Conservation (phyloP, 2,113 vertebrate species). For the Osmerus mordax region DNA sequence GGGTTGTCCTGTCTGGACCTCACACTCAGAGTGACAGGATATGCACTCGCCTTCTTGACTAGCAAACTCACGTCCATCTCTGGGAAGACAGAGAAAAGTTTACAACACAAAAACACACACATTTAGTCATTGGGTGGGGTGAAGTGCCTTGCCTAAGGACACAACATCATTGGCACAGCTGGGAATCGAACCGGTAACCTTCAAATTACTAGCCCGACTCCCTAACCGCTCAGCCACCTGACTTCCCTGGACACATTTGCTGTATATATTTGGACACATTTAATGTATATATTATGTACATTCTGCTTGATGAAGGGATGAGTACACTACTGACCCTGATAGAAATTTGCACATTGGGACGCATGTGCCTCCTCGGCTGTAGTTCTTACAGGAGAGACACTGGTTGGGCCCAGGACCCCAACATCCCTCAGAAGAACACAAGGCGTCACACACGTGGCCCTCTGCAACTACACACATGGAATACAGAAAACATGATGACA, state of each 20-base stretch:
- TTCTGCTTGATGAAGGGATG: not conserved
- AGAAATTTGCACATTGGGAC: conserved; percentile 81
- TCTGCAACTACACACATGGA: conserved; percentile 62
- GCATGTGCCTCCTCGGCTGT: conserved; percentile 79
- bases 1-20: conserved; percentile 69
- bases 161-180: too few species aligned
- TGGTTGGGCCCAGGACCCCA: conserved; percentile 86
- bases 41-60: conserved; percentile 72
- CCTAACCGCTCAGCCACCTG: too few species aligned
- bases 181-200: too few species aligned
- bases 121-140: too few species aligned
- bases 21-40: conserved; percentile 83
- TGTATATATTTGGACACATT: not conserved
- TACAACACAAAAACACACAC: not conserved
- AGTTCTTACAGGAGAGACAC: conserved; percentile 83
- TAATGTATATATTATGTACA: not conserved
- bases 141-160: too few species aligned
- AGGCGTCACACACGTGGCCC: conserved; percentile 78
- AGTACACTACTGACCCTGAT: conserved; percentile 70
- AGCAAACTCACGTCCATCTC: conserved; percentile 81
- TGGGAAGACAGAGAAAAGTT: conserved; percentile 45
- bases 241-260: too few species aligned
- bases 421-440: conserved; percentile 85
- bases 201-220: too few species aligned
- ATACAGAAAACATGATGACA: not conserved